Conservation (phyloP, 2,888 invertebrate species). For the Orchestes rusci region DNA sequence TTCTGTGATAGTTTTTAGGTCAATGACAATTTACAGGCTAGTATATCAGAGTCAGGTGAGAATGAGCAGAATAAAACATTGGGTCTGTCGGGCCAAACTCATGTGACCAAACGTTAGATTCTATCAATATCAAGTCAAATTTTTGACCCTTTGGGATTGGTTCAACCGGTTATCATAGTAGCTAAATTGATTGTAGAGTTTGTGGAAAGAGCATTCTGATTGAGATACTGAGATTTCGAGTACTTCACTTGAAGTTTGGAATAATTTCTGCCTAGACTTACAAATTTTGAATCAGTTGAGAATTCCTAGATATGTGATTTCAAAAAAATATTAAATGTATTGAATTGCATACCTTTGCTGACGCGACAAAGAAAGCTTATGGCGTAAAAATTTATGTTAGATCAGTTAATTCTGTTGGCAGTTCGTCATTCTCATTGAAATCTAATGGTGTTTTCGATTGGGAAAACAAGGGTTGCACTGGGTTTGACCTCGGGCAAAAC, state of each 20-base stretch:
- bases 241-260: background rate
- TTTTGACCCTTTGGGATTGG: background rate
- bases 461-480: background rate
- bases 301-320: background rate
- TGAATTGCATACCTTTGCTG: background rate
- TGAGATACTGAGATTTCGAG: background rate
- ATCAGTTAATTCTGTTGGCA: background rate
- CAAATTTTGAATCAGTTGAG: background rate
- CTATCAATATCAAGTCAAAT: too few relatives aligned
- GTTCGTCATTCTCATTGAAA: background rate
- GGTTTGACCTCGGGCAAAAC: background rate
- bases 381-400: background rate
- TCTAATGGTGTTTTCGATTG: too few relatives aligned
- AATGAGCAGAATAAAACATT: too few relatives aligned
- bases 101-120: background rate
- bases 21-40: too few relatives aligned
- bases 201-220: background rate
- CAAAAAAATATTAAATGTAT: background rate
- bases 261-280: background rate
- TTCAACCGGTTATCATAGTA: background rate
- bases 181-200: background rate
- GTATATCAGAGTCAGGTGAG: too few relatives aligned
- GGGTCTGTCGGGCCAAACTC: too few relatives aligned
- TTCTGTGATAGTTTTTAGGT: too few relatives aligned
- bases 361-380: background rate